These are phyloP conservation scores for Irena cyanogastra DNA, from an alignment of 2,113 vertebrate genomes.

Conservation along the genomic window DNA sequence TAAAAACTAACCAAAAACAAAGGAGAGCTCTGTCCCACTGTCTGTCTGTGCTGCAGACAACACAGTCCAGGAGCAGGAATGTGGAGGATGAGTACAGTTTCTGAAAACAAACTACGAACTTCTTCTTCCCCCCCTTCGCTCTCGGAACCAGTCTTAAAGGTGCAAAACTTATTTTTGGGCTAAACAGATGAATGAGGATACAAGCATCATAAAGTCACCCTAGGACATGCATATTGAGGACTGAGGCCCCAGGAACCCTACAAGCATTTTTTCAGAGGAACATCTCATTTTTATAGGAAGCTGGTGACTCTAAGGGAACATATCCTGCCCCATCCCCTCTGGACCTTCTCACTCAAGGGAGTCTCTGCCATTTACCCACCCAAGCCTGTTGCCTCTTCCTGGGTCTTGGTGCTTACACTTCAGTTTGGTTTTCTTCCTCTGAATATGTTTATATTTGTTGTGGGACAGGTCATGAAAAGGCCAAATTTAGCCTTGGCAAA, in stretches of 20 bases:
- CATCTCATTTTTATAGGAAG: background rate
- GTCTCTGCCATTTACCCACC: background rate
- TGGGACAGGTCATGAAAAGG: background rate
- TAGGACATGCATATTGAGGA: background rate
- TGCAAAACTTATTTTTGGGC: too few relatives aligned
- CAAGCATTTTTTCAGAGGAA: background rate
- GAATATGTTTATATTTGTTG: background rate
- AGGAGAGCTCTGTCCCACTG: too few relatives aligned
- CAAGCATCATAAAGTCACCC: too few relatives aligned
- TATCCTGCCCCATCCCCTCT: background rate
- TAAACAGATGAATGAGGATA: too few relatives aligned
- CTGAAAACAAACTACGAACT: too few relatives aligned
- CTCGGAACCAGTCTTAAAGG: too few relatives aligned
- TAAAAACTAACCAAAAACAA: too few relatives aligned
- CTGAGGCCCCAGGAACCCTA: background rate
- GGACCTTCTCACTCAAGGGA: background rate
- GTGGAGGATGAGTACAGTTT: too few relatives aligned
- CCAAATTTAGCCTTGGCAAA: background rate
- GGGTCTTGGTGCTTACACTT: background rate
- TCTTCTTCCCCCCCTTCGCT: too few relatives aligned
- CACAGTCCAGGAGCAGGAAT: too few relatives aligned
- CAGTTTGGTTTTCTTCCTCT: background rate
- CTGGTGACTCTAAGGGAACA: background rate
- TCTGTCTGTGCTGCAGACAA: too few relatives aligned
- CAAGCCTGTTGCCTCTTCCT: background rate